Evolutionary conservation across 2,113 vertebrate genomes (phyloP).

Genomic region (Lycaon pictus): DNA sequence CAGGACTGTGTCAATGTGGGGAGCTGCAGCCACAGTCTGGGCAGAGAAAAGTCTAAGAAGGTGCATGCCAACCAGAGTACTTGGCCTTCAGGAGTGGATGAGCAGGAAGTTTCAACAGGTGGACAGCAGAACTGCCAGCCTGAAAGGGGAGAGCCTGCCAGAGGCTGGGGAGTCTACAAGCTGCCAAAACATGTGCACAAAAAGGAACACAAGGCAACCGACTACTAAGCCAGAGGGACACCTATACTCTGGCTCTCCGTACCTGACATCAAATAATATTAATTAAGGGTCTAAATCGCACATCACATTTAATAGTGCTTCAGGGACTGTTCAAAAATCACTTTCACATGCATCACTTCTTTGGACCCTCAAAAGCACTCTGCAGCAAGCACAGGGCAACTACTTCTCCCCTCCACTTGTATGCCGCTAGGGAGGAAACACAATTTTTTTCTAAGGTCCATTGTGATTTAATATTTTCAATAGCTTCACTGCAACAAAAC

Average conservation of each 20-base stretch:
- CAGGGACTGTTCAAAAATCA: not conserved
- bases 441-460: not conserved
- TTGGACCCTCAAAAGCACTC: not conserved
- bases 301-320: not conserved
- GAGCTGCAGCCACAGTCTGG: not conserved
- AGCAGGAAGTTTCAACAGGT: slow-evolving; percentile 55
- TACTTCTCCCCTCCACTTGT: not conserved
- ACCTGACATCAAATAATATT: not conserved
- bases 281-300: not conserved
- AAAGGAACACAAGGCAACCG: not conserved
- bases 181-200: not conserved
- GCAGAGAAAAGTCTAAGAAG: not conserved
- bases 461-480: not conserved
- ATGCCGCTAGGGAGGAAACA: accelerated
- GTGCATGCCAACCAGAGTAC: not conserved
- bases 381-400: accelerated
- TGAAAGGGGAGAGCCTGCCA: not conserved
- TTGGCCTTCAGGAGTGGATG: not conserved
- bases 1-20: not conserved
- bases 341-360: not conserved
- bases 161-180: not conserved
- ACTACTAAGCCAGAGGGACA: not conserved
- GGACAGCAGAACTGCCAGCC: not conserved
- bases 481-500: not conserved
- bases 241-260: not conserved